These are phyloP conservation scores for Halcyon leucocephala DNA, from an alignment of 2,797 vertebrate species.

Conservation along the genomic window DNA sequence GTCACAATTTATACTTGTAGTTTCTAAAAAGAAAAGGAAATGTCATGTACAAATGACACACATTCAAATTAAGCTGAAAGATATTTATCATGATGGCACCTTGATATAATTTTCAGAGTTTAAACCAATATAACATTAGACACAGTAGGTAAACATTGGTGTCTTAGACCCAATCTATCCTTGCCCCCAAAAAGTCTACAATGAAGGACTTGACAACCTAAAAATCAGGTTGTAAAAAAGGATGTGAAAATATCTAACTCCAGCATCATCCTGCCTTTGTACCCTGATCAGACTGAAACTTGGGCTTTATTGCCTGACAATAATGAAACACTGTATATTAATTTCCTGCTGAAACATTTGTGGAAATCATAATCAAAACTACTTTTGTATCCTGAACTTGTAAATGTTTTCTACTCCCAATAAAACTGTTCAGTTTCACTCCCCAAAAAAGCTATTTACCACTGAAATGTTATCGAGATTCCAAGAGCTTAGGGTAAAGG, in stretches of 20 bases:
- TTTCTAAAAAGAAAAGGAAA: conserved; percentile 18
- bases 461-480: background rate
- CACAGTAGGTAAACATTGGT: background rate
- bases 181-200: background rate
- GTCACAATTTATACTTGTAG: conserved; percentile 48
- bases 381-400: background rate
- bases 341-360: background rate
- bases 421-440: background rate
- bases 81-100: background rate
- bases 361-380: background rate
- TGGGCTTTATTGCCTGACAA: background rate
- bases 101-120: background rate
- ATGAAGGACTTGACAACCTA: background rate
- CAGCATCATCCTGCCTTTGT: background rate
- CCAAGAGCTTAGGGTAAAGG: background rate
- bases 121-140: background rate
- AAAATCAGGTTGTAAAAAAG: background rate
- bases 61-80: background rate
- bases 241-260: background rate
- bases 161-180: background rate
- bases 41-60: background rate
- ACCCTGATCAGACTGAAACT: background rate
- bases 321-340: background rate
- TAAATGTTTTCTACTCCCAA: background rate
- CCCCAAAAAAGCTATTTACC: background rate